Evolutionary conservation across 2,113 vertebrate genomes (phyloP), one percentile per base, ranked within the genome.

Genomic region (Apistogramma diplotaenia): DNA sequence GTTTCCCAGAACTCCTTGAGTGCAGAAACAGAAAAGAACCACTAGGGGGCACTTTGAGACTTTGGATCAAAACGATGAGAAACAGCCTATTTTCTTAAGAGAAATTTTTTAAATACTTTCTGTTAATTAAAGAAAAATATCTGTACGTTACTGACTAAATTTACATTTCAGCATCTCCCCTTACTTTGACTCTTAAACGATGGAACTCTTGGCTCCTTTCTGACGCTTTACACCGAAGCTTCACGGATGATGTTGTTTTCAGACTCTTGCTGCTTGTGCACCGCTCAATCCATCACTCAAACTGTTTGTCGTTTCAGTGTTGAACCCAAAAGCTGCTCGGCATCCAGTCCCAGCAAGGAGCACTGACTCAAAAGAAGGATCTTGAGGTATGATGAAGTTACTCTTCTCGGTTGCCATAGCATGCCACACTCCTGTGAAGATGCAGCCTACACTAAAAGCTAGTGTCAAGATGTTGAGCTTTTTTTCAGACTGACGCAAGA

Each of bases 11-110:
- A 40, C 33, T 35, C 23, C 8, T 25, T 46, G 3, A 31, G 40
- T 59, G 75, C 79, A 92, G 70, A 4, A 15, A 6, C 81, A 10
- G 55, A 23, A 40, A 83, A 54, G 0, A 11, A 4, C 91, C 94
- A 92, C 94, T 93, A 94, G 93, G 91, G 92, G 94, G 93, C 92
- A 93, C 89, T 93, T 93, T 94, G 87, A 93, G 90, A 91, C 94
- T 92, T 93, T 87, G 40, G 12, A 87, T 88, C 53, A 67, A 83
- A 74, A 49, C 29, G 54, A 55, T 1, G 10, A 76, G 70, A 8
- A 56, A 15, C 21, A 43, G 31, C 29, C 9, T 40, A 35, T 40
- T 54, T 35, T 46, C 43, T 51, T 29, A 31, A 60, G 65, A 58
- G 31, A 76, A 76, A 43, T 60, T 3, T 49, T 71, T 8, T 35